phyloP scores from a whole-genome alignment of 30 jellyfish, hydroid and myxozoan species.

The Aurelia sp. region DNA sequence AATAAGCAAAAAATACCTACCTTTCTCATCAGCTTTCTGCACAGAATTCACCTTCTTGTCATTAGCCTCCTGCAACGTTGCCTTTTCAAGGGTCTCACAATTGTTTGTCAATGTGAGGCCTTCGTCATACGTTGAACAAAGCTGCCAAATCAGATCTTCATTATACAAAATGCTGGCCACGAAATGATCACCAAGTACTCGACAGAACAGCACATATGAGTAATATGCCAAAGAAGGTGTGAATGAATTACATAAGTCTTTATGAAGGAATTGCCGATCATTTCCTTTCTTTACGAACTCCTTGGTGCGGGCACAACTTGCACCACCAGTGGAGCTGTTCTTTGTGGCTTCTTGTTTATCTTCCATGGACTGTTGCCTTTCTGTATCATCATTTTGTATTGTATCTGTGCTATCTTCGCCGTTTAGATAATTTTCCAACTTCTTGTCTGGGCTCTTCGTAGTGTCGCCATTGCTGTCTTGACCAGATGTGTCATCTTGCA shows the following conservation, averaged over 20 bases:
- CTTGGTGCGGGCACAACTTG: not conserved
- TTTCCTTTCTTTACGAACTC: not conserved
- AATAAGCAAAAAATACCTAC: not conserved
- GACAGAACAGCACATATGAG: constrained; percentile 90
- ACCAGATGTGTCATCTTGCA: no score
- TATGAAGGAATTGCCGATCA: constrained; percentile 16
- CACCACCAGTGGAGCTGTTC: not conserved
- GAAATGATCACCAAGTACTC: constrained; percentile 82
- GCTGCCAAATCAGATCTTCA: constrained; percentile 90
- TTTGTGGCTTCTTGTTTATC: no score
- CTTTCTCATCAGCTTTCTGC: constrained; percentile 17
- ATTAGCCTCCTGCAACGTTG: not conserved
- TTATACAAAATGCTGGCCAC: constrained; percentile 82
- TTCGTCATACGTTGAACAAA: constrained; percentile 84
- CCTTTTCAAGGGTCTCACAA: constrained; percentile 7
- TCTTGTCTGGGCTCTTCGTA: no score
- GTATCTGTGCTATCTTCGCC: no score
- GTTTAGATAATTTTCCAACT: no score
- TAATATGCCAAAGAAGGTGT: constrained; percentile 87
- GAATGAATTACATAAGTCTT: constrained; percentile 75
- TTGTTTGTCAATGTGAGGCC: constrained; percentile 64
- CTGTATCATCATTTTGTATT: no score
- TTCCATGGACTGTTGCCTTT: no score
- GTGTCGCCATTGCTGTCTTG: no score
- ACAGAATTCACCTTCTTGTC: not conserved